Evolutionary conservation across 2,797 vertebrate genomes (phyloP), one percentile per base, ranked within the genome.

Genomic region (Pangasius djambal): DNA sequence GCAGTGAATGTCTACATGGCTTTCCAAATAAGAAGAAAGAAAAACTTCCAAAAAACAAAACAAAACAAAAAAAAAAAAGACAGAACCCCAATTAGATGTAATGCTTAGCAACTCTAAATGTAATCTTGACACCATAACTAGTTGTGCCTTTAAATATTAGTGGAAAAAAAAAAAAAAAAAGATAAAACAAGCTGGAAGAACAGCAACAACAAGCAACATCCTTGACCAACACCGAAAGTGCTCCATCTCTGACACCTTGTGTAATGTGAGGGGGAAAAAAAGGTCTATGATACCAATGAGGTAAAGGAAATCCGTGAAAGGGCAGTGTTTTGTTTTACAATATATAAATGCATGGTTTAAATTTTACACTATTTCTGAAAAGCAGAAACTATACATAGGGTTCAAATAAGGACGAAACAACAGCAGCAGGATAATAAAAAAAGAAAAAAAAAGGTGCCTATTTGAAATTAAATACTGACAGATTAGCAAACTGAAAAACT

Each of bases 381-480:
- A 59, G 16, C 4, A 40, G 20, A 87, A 61, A 67, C 44, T 48
- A 31, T 55, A 67, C 25, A 55, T 16, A 83, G 79, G 81, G 91
- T 88, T 86, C 88, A 69, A 70, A 83, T 59, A 48, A 83, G 57
- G 50, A 83, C 0, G 22, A 79, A 83, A 78, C 75, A 72, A 1
- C 69, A 72, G 34, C n/a, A 34, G 15, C 34, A 72, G 34, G 20
- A 15, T 28, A 57, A 89, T 85, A 93, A 86, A 89, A 69, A 4
- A 72, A 77, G 15, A 85, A 57, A 20, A 59, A 89, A 86, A 93
- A 86, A 89, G 75, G 86, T 88, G 93, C 87, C 90, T 87, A 92
- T 92, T 82, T 93, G 63, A 91, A 95, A 95, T 88, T 89, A 93
- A 96, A 95, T 95, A 96, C 95, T 96, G 94, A 96, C 91, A 92